phyloP scores from a whole-genome alignment of 2,113 vertebrate species.

The Xiphophorus maculatus region DNA sequence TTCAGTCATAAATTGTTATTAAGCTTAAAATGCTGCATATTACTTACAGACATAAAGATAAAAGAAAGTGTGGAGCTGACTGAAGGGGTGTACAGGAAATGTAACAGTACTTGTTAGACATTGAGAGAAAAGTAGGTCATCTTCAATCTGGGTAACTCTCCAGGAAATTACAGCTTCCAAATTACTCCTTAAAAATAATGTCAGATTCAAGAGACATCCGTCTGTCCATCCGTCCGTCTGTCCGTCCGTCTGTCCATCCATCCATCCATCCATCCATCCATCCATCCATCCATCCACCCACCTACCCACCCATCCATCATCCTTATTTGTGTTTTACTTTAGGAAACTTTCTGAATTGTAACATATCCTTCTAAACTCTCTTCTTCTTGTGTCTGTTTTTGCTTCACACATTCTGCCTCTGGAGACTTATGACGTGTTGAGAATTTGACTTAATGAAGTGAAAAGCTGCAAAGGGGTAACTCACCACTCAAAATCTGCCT shows the following conservation, averaged over 20 bases:
- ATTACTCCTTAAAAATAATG: background rate
- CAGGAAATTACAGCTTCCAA: background rate
- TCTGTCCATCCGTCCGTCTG: too few species aligned
- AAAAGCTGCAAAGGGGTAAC: slow-evolving; percentile 62
- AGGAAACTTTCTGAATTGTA: slow-evolving; percentile 22
- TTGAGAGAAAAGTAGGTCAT: slow-evolving; percentile 1
- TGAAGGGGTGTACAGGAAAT: background rate
- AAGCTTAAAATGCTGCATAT: slow-evolving; percentile 11
- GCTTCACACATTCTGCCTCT: slow-evolving; percentile 52
- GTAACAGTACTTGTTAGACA: background rate
- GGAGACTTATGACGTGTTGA: slow-evolving; percentile 56
- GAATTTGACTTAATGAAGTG: slow-evolving; percentile 66
- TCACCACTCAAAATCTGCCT: slow-evolving; percentile 95
- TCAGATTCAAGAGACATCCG: too few species aligned
- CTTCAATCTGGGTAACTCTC: background rate
- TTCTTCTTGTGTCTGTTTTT: slow-evolving; percentile 36
- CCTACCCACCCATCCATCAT: too few species aligned
- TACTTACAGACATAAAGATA: background rate
- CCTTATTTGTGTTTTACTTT: too few species aligned
- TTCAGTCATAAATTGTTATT: slow-evolving; percentile 33
- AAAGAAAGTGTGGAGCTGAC: background rate
- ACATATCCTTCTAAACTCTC: slow-evolving; percentile 21
- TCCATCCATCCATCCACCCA: too few species aligned
- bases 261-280: too few species aligned
- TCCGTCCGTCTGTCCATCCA: too few species aligned